Base-by-base conservation (phyloP, 1,140 invertebrate genomes). In the Macrosteles quadrilineatus region DNA sequence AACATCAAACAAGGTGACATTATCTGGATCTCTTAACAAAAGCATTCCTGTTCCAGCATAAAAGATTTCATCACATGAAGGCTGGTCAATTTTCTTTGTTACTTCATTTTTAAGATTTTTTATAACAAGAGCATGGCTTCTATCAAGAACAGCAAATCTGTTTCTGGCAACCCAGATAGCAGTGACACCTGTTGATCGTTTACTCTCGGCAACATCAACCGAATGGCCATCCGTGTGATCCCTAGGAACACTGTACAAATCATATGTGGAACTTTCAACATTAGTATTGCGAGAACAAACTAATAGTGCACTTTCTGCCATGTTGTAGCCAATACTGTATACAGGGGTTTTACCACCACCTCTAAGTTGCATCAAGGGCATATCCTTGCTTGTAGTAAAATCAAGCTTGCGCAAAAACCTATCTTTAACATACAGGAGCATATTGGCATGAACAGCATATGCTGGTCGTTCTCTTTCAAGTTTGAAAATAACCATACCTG, bases 61-160 rank as follows among this genome's bases (percentile, higher is more conserved):
- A 83, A 98, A 99, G 63, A 99, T 98, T 80, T 99, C 97, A 79
- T 99, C 97, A 79, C 95, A 97, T 19, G 87, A 85, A 0, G 95
- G 94, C 27, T 94, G 91, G 76, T 95, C 91, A 0, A 98, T 89
- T 82, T 98, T 99, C 81, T 99, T 98, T 0, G 92, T 96, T 0
- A 98, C 92, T 81, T 99, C 97, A 83, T 99, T 99, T 79, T 98
- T 98, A 76, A 99, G 83, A 81, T 99, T 99, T 80, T 98, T 99
- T 47, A 99, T 94, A 0, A 96, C 88, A 73, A 99, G 90, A 73
- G 94, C 91, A 79, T 96, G 94, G 45, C 88, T 91, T 78, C 92
- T 87, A 79, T 98, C 97, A 2, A 99, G 83, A 14, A 98, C 96
- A n/a, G 97, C 98, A 83, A 99, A 99, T 67, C 97, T 83, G 82